phyloP scores from a whole-genome alignment of 1,140 invertebrate species.

The Whitmania pigra region DNA sequence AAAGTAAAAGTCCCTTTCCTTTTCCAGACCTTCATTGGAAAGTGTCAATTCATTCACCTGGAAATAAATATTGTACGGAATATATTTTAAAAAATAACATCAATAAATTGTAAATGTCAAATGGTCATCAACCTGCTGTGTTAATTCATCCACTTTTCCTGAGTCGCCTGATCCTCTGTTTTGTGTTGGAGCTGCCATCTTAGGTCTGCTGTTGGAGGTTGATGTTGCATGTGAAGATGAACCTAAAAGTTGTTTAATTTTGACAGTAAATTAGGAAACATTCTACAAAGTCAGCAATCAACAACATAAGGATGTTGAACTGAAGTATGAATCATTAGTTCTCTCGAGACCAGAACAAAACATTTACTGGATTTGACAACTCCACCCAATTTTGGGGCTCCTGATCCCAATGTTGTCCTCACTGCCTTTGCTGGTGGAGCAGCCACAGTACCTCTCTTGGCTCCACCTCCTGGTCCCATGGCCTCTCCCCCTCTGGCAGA shows the following conservation, averaged over 20 bases:
- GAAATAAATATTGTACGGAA: not conserved
- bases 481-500: not conserved
- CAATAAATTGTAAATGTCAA: too few species aligned
- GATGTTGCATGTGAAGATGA: too few species aligned
- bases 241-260: too few species aligned
- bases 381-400: too few species aligned
- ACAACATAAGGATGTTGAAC: too few species aligned
- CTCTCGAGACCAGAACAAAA: too few species aligned
- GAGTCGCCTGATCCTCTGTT: not conserved
- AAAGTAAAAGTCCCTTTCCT: constrained; percentile 97
- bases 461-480: constrained; percentile 1
- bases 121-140: not conserved
- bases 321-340: too few species aligned
- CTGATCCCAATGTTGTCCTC: too few species aligned
- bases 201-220: not conserved
- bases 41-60: constrained; percentile 16
- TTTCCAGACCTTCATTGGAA: constrained; percentile 63
- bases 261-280: too few species aligned
- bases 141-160: not conserved
- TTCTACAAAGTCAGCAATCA: too few species aligned
- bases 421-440: not conserved
- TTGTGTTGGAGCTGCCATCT: not conserved
- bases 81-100: too few species aligned
- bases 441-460: not conserved
- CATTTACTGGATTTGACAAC: too few species aligned